A percentile compares a stretch with the other conserved stretches of the same genome.
These are phyloP conservation scores for Palaemon carinicauda DNA, from an alignment of 1,140 invertebrate genomes.

Conservation along the genomic window DNA sequence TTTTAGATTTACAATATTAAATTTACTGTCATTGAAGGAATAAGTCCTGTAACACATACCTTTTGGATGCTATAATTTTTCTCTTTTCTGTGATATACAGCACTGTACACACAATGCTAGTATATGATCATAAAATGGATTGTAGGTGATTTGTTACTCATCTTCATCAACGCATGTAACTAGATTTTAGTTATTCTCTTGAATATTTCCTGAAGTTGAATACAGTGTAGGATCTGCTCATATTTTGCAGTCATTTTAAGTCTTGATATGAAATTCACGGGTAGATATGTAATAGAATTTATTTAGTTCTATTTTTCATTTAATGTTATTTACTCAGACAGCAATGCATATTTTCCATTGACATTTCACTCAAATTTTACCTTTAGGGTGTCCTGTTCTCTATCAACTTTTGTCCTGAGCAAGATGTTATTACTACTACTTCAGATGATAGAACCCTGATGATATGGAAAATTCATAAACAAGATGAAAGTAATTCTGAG, in stretches of 20 bases:
- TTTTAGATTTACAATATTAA: too few relatives aligned
- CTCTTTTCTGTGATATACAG: too few relatives aligned
- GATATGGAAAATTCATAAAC: slow-evolving; percentile 6
- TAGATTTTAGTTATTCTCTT: not conserved
- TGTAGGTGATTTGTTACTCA: not conserved
- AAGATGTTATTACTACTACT: slow-evolving; percentile 33
- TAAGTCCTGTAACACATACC: too few relatives aligned
- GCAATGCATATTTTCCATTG: not conserved
- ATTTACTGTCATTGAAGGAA: too few relatives aligned
- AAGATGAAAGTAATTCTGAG: not conserved
- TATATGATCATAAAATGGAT: too few relatives aligned
- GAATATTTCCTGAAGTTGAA: not conserved
- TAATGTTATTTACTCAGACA: not conserved
- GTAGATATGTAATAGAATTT: not conserved
- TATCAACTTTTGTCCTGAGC: slow-evolving; percentile 12
- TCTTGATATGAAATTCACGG: too few relatives aligned
- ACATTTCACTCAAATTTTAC: not conserved
- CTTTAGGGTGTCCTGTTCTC: slow-evolving; percentile 38
- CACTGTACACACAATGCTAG: too few relatives aligned
- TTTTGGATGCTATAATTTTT: too few relatives aligned
- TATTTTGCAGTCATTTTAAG: too few relatives aligned
- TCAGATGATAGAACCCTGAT: slow-evolving; percentile 36
- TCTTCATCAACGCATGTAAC: not conserved
- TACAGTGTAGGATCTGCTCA: too few relatives aligned
- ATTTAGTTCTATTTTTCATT: too few relatives aligned